Evolutionary conservation across 2,797 vertebrate genomes (phyloP), one percentile per base, ranked within the genome.

Genomic region (Miichthys miiuy): DNA sequence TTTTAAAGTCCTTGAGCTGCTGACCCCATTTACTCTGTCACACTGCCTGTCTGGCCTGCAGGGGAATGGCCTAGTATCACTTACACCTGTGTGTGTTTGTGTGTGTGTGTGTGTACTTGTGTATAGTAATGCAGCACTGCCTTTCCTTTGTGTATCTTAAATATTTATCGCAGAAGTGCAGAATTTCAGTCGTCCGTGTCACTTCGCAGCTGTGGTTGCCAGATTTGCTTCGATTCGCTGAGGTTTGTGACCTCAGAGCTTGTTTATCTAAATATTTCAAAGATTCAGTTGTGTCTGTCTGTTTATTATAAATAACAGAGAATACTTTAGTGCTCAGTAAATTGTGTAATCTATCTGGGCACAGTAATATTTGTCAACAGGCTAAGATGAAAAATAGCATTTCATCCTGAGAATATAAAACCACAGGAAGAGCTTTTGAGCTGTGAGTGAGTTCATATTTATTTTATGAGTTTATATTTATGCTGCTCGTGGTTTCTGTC

Each of bases 1-100:
- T 69, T 65, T 72, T 51, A 38, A 67, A 67, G 88, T 83, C 87
- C 88, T 90, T 87, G 85, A 87, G 88, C 78, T 74, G 27, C 79
- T 75, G 87, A 89, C 86, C 81, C 63, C 79, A 52, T 88, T 89
- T 84, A 81, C 86, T 85, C 72, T 16, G 44, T 65, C 79, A 65
- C 51, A 8, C 18, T 63, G 41, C 67, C 79, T 65, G 34, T 69
- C 50, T 70, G 76, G 64, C 61, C 75, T 79, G 42, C 64, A 64
- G 77, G 73, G 79, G 74, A 55, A 66, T 16, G 63, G 61, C 69
- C 60, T 34, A 13, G 57, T 77, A 75, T 88, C 79, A 58, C 79
- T 84, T 84, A 77, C 85, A 72, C 34, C 10, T 70, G 60, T 56
- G 65, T 76, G 70, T 54, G 46, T n/a, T n/a, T 71, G 2, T 66